Evolutionary conservation across 2,113 vertebrate genomes (phyloP), one percentile per base, ranked within the genome.

Genomic region (Microcebus jonahi): DNA sequence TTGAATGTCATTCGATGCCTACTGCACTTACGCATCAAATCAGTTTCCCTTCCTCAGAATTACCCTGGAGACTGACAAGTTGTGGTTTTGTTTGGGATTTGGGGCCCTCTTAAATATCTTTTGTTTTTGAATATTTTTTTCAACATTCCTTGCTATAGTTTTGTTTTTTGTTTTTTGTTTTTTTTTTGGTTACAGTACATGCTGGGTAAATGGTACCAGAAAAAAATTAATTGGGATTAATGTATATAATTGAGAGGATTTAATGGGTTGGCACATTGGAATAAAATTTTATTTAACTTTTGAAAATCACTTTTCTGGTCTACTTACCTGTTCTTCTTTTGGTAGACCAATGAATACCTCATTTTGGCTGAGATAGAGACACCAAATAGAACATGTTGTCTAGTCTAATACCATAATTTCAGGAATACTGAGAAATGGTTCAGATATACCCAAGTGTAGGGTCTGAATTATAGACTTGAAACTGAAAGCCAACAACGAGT

Each of bases 401-500:
- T 36, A 14, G 10, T 88, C 29, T 36, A 14, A 17, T 8, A 57
- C 53, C 2, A 0, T 34, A 29, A 57, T 50, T 39, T 65, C 59
- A 94, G 57, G 89, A 53, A 6, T 10, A 65, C 1, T 18, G 12
- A 93, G 76, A 85, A 80, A 53, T 48, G 21, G 39, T 63, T 90
- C 75, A 36, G 3, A 5, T 73, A 21, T 34, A 17, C 45, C 55
- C 34, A n/a, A 68, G 77, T 48, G 77, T 48, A 68, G 36, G 42
- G 21, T 81, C 67, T 31, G 86, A 50, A 39, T 71, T 53, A 34
- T 42, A 61, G 73, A 18, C 21, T 13, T 55, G 48, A 29, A 55
- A 34, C 29, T 4, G 15, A 39, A 75, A 76, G 29, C 10, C 5
- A 6, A 1, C 5, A 6, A 1, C 3, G 31, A 3, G 0, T 7